A percentile compares a stretch with the other conserved stretches of the same genome.
Evolutionary conservation across 35 echinoderm and acorn worm genomes (phyloP).

Genomic region (Nesometra sesokonis): DNA sequence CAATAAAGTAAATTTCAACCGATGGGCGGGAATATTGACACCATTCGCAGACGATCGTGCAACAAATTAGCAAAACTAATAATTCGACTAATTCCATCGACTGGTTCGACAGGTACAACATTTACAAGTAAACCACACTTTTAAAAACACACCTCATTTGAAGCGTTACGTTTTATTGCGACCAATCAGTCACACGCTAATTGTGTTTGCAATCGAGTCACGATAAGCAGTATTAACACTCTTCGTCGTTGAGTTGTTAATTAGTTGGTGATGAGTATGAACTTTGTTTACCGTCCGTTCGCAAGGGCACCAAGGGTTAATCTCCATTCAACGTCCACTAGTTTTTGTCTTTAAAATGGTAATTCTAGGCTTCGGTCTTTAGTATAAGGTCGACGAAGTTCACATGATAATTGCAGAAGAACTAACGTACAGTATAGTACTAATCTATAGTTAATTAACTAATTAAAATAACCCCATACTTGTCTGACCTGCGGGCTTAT

Average conservation of each 20-base stretch:
- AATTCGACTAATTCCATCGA: background rate
- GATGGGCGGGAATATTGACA: background rate
- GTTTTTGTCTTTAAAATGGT: no score
- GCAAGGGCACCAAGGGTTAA: background rate
- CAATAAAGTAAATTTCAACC: background rate
- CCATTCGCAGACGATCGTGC: background rate
- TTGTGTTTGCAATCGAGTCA: background rate
- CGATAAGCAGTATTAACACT: background rate
- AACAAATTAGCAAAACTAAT: background rate
- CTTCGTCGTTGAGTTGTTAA: background rate
- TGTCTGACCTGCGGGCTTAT: no score
- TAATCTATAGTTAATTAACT: no score
- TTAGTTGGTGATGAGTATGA: background rate
- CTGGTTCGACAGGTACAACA: background rate
- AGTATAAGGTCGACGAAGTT: no score
- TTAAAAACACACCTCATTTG: background rate
- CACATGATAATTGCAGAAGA: no score
- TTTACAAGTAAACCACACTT: background rate
- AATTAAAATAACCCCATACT: no score
- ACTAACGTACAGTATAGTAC: no score
- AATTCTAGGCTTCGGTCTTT: no score
- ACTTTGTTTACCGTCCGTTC: background rate
- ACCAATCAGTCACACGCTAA: background rate
- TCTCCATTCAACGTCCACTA: no score
- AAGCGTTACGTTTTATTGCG: background rate